phyloP scores from a whole-genome alignment of 2,888 invertebrate species.

The Phorcus lineatus region DNA sequence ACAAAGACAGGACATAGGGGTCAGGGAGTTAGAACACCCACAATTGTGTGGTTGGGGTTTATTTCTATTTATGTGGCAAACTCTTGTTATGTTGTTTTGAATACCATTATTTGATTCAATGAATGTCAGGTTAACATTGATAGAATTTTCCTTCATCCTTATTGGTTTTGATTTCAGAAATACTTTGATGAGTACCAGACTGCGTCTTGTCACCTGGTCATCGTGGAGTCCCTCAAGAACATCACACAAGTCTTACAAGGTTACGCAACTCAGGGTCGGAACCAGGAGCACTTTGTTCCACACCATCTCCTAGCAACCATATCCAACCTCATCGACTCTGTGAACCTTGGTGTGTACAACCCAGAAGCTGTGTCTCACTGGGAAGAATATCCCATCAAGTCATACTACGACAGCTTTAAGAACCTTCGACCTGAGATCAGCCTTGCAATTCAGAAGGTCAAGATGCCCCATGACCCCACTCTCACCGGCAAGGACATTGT shows the following conservation, averaged over 20 bases:
- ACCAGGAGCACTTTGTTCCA: conserved; percentile 46
- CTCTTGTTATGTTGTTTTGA: too few relatives aligned
- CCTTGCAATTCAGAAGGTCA: conserved; percentile 5
- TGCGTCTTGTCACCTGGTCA: conserved; percentile 40
- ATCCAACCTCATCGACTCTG: conserved; percentile 47
- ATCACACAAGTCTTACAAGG: conserved; percentile 41
- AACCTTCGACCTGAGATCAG: conserved; percentile 31
- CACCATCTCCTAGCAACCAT: conserved; percentile 44
- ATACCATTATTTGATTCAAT: too few relatives aligned
- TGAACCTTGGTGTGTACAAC: conserved; percentile 41
- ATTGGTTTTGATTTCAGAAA: conserved; percentile 44
- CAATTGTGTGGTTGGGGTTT: too few relatives aligned
- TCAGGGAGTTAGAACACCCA: too few relatives aligned
- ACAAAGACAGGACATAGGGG: too few relatives aligned
- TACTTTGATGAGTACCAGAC: conserved; percentile 53
- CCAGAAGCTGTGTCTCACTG: not conserved
- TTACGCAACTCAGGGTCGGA: conserved; percentile 44
- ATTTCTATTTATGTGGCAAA: too few relatives aligned
- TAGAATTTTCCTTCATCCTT: too few relatives aligned
- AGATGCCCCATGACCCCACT: conserved; percentile 23
- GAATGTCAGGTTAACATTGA: too few relatives aligned
- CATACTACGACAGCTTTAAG: conserved; percentile 37
- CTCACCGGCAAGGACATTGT: conserved; percentile 29
- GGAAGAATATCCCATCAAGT: conserved; percentile 12
- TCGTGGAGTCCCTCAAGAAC: conserved; percentile 42